Evolutionary conservation across 2,113 vertebrate species (phyloP).

Genomic region (Tragulus kanchil): DNA sequence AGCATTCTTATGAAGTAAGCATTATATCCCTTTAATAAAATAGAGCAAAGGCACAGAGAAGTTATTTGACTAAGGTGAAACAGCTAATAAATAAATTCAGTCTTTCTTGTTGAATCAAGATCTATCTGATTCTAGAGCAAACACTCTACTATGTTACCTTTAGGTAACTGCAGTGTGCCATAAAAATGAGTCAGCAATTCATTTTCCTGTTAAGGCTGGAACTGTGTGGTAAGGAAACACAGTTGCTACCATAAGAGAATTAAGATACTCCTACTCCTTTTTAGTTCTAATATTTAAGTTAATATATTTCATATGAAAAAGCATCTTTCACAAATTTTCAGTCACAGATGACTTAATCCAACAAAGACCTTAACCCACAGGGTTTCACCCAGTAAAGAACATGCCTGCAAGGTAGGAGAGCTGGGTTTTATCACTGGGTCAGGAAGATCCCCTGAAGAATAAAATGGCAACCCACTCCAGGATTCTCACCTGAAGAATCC

Average conservation of each 20-base stretch:
- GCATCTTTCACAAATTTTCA: background rate
- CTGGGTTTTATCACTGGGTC: background rate
- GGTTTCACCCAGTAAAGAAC: background rate
- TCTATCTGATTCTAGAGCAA: background rate
- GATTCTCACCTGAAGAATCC: background rate
- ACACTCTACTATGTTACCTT: too few relatives aligned
- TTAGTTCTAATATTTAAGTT: background rate
- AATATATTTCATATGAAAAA: constrained; percentile 1
- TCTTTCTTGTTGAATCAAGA: background rate
- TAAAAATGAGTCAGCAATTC: background rate
- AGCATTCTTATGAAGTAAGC: background rate
- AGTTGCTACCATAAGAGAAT: background rate
- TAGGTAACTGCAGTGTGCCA: background rate
- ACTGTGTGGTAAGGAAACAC: background rate
- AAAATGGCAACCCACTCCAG: background rate
- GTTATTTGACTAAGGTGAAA: background rate
- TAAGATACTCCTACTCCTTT: background rate
- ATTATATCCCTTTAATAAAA: background rate
- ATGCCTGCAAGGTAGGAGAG: background rate
- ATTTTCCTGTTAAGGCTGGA: background rate
- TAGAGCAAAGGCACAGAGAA: background rate
- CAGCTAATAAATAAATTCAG: background rate
- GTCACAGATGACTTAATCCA: background rate
- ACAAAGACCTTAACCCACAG: background rate
- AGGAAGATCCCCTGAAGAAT: background rate